Evolutionary conservation across 2,797 vertebrate species (phyloP).

Genomic region (Sebastes itinus): DNA sequence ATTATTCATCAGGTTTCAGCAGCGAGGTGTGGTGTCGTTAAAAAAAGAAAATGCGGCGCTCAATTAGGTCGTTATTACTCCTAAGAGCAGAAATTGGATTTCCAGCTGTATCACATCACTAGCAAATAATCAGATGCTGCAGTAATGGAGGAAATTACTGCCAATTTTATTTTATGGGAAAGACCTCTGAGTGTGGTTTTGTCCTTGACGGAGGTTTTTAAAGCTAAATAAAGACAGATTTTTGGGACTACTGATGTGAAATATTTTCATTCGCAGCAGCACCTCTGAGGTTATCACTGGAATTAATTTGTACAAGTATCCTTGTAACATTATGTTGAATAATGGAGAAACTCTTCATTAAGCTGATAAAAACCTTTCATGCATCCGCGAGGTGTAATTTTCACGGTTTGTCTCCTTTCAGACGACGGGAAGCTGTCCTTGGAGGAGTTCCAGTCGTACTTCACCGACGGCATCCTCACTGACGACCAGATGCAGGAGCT

Average conservation of each 20-base stretch:
- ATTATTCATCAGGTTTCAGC: not conserved
- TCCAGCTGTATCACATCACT: not conserved
- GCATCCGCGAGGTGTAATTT: conserved; percentile 2
- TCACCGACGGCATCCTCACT: conserved; percentile 92
- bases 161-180: not conserved
- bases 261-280: not conserved
- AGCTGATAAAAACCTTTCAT: not conserved
- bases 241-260: not conserved
- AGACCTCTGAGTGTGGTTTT: not conserved
- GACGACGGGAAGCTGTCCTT: conserved; percentile 94
- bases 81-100: not conserved
- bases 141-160: not conserved
- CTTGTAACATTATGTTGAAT: not conserved
- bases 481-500: conserved; percentile 91
- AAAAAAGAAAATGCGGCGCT: not conserved
- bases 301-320: not conserved
- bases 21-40: not conserved
- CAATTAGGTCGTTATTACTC: not conserved
- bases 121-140: not conserved
- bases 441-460: conserved; percentile 96
- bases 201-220: not conserved
- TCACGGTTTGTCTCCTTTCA: conserved; percentile 61
- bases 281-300: not conserved
- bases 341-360: not conserved
- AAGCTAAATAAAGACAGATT: not conserved